Evolutionary conservation across 2,113 vertebrate genomes (phyloP).

Genomic region (Platanista minor): DNA sequence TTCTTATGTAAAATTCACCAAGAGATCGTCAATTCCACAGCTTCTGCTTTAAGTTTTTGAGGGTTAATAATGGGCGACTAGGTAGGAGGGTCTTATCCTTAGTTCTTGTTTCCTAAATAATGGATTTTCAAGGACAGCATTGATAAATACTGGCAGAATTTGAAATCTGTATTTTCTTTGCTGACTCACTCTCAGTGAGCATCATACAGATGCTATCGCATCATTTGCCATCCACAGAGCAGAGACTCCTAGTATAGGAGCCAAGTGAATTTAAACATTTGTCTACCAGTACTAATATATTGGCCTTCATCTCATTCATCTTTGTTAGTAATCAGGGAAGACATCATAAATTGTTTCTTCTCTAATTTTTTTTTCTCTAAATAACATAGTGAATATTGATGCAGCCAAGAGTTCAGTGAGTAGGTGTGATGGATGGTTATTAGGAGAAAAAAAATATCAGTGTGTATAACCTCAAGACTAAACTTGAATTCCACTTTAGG

Average conservation of each 20-base stretch:
- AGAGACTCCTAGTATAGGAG: background rate
- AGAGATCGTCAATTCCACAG: background rate
- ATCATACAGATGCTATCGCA: background rate
- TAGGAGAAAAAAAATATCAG: constrained; percentile 10
- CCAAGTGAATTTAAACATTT: background rate
- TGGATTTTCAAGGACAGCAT: background rate
- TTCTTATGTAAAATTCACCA: background rate
- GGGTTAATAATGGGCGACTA: background rate
- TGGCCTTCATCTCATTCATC: background rate
- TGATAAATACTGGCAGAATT: background rate
- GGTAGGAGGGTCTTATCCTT: background rate
- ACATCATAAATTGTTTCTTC: constrained; percentile 20
- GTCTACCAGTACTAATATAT: background rate
- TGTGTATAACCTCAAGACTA: background rate
- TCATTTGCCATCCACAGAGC: background rate
- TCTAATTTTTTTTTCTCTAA: background rate
- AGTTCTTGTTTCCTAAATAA: background rate
- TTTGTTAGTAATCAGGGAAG: constrained; percentile 22
- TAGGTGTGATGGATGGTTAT: constrained; percentile 13
- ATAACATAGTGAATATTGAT: constrained; percentile 43
- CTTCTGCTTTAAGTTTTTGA: background rate
- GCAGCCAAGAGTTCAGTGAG: background rate
- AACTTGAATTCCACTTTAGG: background rate
- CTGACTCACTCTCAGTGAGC: background rate
- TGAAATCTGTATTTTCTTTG: background rate